Percentiles rank a stretch among this genome's conserved stretches.
These are phyloP conservation scores for Cryptus viduatorius DNA, from an alignment of 2,888 invertebrate species.

Conservation along the genomic window DNA sequence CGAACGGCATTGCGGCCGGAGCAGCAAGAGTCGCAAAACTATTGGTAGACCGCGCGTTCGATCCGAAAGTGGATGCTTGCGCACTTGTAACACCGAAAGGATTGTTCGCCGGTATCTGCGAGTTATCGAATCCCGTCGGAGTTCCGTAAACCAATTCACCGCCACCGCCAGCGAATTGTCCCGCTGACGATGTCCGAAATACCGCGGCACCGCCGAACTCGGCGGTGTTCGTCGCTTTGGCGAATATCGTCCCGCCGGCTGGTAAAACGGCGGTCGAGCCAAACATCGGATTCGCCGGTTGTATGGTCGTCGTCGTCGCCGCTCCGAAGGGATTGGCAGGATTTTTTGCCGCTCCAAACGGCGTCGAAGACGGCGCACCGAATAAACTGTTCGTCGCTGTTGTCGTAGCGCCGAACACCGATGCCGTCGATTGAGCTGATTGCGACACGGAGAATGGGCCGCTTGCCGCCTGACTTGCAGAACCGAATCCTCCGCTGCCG, in stretches of 20 bases:
- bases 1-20: slow-evolving; percentile 56
- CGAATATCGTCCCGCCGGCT: slow-evolving; percentile 74
- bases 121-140: slow-evolving; percentile 69
- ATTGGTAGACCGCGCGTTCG: slow-evolving; percentile 63
- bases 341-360: slow-evolving; percentile 75
- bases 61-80: slow-evolving; percentile 70
- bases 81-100: slow-evolving; percentile 70
- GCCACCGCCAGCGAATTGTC: slow-evolving; percentile 71
- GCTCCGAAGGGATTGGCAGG: slow-evolving; percentile 71
- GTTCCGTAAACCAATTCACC: slow-evolving; percentile 73
- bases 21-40: slow-evolving; percentile 64
- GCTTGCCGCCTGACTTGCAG: slow-evolving; percentile 66
- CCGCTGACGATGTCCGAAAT: slow-evolving; percentile 73
- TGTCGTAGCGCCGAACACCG: slow-evolving; percentile 71
- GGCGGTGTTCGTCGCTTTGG: slow-evolving; percentile 72
- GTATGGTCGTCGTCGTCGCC: slow-evolving; percentile 36
- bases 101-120: slow-evolving; percentile 77
- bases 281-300: slow-evolving; percentile 60
- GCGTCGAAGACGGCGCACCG: slow-evolving; percentile 67
- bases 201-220: slow-evolving; percentile 78
- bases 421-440: slow-evolving; percentile 72
- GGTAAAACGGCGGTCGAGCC: slow-evolving; percentile 51
- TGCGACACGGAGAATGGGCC: slow-evolving; percentile 76
- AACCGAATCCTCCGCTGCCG: slow-evolving; percentile 70
- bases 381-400: slow-evolving; percentile 69